A percentile compares a stretch with the other conserved stretches of the same genome.
Evolutionary conservation across 2,113 vertebrate species (phyloP).

Genomic region (Accipiter virgatus): DNA sequence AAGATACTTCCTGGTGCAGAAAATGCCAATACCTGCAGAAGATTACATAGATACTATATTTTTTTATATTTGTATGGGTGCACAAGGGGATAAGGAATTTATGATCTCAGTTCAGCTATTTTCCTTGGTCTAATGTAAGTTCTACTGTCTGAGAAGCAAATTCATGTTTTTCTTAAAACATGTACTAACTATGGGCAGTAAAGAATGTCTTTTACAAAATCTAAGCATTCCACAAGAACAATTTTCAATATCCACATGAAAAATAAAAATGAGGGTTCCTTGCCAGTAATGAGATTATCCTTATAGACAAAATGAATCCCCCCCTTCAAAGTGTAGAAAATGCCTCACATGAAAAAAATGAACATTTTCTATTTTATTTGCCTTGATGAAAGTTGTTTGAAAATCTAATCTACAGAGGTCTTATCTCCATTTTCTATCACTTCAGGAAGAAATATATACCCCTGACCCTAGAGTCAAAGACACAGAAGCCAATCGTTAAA

Average conservation of each 20-base stretch:
- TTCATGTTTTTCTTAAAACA: neutral
- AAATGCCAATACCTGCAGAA: neutral
- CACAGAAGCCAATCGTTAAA: neutral
- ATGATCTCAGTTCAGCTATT: neutral
- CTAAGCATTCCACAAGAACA: neutral
- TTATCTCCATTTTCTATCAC: neutral
- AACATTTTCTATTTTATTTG: neutral
- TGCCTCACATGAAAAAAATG: fast-evolving
- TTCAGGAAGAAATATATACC: neutral
- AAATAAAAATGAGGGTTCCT: neutral
- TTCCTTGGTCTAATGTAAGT: neutral
- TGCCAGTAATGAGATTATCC: neutral
- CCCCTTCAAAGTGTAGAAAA: neutral
- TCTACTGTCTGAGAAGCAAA: neutral
- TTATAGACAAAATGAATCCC: neutral
- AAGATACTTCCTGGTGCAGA: neutral
- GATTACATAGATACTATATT: fast-evolving
- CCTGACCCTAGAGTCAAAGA: neutral
- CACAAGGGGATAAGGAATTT: neutral
- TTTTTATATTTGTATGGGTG: neutral
- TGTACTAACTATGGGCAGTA: fast-evolving
- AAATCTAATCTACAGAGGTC: neutral
- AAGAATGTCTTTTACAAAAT: neutral
- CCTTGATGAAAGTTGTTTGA: neutral
- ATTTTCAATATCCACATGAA: neutral